Evolutionary conservation across 2,113 vertebrate species (phyloP).

Genomic region (Hepsetus odoe): DNA sequence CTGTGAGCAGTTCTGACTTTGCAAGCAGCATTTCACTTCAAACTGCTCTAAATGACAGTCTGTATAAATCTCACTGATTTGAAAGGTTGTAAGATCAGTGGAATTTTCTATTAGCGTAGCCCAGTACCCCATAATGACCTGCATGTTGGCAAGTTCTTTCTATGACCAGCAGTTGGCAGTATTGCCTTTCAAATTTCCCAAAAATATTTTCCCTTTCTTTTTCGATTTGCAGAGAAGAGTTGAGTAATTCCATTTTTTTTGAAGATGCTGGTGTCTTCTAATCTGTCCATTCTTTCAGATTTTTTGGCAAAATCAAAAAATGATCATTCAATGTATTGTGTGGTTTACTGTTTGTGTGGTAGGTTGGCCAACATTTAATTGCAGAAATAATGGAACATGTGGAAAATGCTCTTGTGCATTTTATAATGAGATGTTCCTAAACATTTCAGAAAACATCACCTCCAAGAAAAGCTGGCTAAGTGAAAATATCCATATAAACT

Average conservation of each 20-base stretch:
- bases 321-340: not conserved
- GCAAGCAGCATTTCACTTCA: too few species aligned
- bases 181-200: not conserved
- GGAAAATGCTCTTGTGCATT: not conserved
- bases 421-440: not conserved
- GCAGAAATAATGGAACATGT: not conserved
- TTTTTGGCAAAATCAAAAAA: not conserved
- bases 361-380: not conserved
- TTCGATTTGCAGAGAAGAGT: not conserved
- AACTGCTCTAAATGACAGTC: too few species aligned
- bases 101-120: too few species aligned
- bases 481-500: not conserved
- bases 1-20: too few species aligned
- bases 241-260: not conserved
- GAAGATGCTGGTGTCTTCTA: not conserved
- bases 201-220: not conserved
- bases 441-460: not conserved
- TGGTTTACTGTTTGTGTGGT: not conserved
- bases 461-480: too few species aligned
- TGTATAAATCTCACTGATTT: too few species aligned
- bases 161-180: slow-evolving; percentile 39
- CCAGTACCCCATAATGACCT: not conserved
- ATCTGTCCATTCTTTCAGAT: not conserved
- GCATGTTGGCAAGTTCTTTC: not conserved
- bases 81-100: too few species aligned